Evolutionary conservation across 2,888 invertebrate genomes (phyloP).

Genomic region (Gerosis bhagava): DNA sequence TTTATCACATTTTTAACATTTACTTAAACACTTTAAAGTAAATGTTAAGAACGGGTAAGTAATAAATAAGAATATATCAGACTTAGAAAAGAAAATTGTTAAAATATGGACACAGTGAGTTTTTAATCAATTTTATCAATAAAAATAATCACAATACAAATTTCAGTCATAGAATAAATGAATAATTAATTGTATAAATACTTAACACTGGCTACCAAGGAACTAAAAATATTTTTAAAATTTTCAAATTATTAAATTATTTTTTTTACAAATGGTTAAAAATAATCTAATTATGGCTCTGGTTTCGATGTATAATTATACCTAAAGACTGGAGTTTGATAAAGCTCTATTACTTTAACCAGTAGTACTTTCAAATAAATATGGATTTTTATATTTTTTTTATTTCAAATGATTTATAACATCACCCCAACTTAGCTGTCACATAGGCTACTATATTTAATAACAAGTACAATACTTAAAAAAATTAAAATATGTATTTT

Average conservation of each 20-base stretch:
- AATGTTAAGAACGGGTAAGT: conserved; percentile 17
- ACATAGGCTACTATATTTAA: conserved; percentile 8
- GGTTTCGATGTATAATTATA: conserved; percentile 53
- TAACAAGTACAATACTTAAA: conserved; percentile 32
- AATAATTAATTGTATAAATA: conserved; percentile 16
- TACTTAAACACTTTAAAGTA: conserved; percentile 20
- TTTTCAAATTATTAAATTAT: conserved; percentile 38
- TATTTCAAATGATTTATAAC: neutral
- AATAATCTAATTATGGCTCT: conserved; percentile 40
- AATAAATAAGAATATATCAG: no score
- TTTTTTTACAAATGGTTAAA: conserved; percentile 28
- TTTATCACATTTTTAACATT: no score
- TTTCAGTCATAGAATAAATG: conserved; percentile 27
- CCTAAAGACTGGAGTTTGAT: conserved; percentile 45
- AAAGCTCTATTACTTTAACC: conserved; percentile 38
- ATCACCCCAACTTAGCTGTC: conserved; percentile 5
- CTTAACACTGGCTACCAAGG: conserved; percentile 35
- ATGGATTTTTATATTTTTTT: no score
- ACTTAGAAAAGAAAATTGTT: conserved; percentile 19
- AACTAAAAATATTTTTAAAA: conserved; percentile 38
- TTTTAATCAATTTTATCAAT: conserved; percentile 15
- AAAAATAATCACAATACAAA: conserved; percentile 21
- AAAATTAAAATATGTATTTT: conserved; percentile 33
- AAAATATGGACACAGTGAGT: conserved; percentile 14
- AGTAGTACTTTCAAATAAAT: no score